These are phyloP conservation scores for Drosophila phalerata DNA, from an alignment of 2,888 invertebrate species.

Conservation along the genomic window DNA sequence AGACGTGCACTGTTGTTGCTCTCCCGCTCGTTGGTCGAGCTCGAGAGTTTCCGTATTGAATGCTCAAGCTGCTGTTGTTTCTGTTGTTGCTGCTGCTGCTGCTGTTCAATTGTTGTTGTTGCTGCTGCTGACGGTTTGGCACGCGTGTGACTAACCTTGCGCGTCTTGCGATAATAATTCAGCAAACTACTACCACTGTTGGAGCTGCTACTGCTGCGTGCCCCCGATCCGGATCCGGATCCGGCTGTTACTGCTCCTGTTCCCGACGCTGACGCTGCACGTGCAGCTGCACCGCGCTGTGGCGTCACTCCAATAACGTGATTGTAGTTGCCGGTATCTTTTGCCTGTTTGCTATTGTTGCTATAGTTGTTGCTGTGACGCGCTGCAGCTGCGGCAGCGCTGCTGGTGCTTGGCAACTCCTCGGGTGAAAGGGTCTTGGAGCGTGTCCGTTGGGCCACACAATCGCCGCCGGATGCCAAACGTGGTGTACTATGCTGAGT, in stretches of 20 bases:
- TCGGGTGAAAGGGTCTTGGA: conserved; percentile 83
- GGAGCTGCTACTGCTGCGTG: conserved; percentile 7
- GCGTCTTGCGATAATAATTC: conserved; percentile 85
- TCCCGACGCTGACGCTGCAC: conserved; percentile 16
- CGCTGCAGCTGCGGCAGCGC: conserved; percentile 56
- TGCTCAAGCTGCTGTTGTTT: conserved; percentile 27
- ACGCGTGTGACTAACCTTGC: conserved; percentile 78
- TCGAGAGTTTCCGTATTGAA: conserved; percentile 22
- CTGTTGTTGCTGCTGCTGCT: conserved; percentile 17
- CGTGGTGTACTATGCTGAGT: conserved; percentile 46
- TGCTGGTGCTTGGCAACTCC: conserved; percentile 71
- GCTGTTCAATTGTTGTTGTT: conserved; percentile 1
- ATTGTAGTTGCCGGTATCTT: conserved; percentile 36
- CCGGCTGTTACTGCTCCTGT: neutral
- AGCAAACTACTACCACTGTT: conserved; percentile 77
- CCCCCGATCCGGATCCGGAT: conserved; percentile 3
- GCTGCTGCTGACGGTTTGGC: conserved; percentile 52
- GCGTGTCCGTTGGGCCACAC: conserved; percentile 84
- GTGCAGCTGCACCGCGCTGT: conserved; percentile 57
- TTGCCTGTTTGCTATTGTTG: conserved; percentile 36
- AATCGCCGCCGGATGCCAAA: conserved; percentile 71
- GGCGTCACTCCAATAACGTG: conserved; percentile 55
- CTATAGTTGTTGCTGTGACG: conserved; percentile 44
- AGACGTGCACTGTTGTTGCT: conserved; percentile 44
- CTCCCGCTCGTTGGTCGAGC: conserved; percentile 38